Percentiles rank a stretch among this genome's conserved stretches.
phyloP scores from a whole-genome alignment of 2,797 vertebrate genomes.

The Oreochromis mossambicus region DNA sequence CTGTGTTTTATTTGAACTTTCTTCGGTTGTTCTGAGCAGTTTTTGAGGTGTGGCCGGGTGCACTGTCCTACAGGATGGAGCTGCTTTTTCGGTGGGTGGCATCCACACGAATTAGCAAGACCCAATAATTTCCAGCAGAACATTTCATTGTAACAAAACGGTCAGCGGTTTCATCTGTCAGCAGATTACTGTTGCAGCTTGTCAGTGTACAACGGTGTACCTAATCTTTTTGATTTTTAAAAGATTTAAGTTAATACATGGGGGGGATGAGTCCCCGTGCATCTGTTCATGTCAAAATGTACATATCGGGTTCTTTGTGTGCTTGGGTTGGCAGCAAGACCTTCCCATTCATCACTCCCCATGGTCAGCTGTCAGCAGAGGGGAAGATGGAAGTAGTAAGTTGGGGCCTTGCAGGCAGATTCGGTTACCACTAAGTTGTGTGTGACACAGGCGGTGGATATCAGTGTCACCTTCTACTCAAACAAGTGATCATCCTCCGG shows the following conservation, averaged over 20 bases:
- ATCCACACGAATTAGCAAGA: background rate
- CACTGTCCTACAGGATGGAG: background rate
- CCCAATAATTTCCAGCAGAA: background rate
- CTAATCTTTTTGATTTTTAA: background rate
- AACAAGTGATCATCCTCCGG: slow-evolving; percentile 51
- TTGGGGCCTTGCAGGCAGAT: slow-evolving; percentile 53
- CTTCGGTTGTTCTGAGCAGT: background rate
- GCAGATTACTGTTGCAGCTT: background rate
- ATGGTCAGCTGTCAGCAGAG: slow-evolving; percentile 71
- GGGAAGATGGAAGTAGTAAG: slow-evolving; percentile 64
- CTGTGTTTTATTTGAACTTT: background rate
- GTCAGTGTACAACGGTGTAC: accelerated
- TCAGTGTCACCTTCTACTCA: slow-evolving; percentile 62
- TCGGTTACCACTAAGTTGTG: slow-evolving; percentile 64
- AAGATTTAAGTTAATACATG: background rate
- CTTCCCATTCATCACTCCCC: slow-evolving; percentile 62
- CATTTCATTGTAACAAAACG: background rate
- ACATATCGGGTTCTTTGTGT: slow-evolving; percentile 37
- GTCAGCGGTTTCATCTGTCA: background rate
- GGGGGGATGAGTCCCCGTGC: background rate
- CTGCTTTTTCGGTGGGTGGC: background rate
- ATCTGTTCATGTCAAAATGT: slow-evolving; percentile 7
- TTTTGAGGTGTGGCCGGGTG: background rate
- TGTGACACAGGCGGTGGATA: slow-evolving; percentile 61
- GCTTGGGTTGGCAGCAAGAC: slow-evolving; percentile 35